Base-by-base conservation (phyloP, 2,113 vertebrate species). In the Upupa epops region DNA sequence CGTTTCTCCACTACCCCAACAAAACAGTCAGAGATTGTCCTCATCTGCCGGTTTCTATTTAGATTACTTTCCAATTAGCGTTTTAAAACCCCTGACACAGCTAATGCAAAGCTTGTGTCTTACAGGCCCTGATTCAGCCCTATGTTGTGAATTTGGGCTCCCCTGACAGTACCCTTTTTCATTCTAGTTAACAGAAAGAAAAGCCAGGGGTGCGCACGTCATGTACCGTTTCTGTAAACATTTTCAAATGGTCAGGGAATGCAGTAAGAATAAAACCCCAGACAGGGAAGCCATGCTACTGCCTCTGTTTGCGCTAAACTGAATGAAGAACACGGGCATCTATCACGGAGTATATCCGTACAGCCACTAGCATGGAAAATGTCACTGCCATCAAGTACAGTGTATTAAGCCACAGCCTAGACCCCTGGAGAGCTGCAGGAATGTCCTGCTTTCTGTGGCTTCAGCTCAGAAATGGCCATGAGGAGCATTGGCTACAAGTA, bases 31-130 rank as follows among this genome's bases (percentile, higher is more conserved):
- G 3, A n/a, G 72, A 86, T 83, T 91, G 40, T 68, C 55, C 52
- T 83, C 55, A 81, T 31, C 91, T 76, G 46, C 75, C 80, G 81
- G 81, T 90, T 96, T 94, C 70, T 93, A 74, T 81, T 92, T 93
- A 91, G 94, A 80, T 75, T 72, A 85, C 91, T 91, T 95, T 69
- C 76, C 28, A 71, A 46, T 91, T 90, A 72, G 77, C 89, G 46
- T 92, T 69, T 80, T 8, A 96, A 95, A 88, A 80, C 17, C 55
- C 31, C 73, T n/a, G 48, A 61, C 24, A 28, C 40, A 36, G 71
- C 61, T 55, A 74, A 91, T 70, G 36, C 72, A 74, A 92, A 92
- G 24, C 63, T 63, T 11, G 34, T 56, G 60, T 77, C 29, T 73
- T 56, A 28, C 34, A 56, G 32, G 22, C n/a, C 37, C 7, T 40